A percentile compares a stretch with the other conserved stretches of the same genome.
phyloP scores from a whole-genome alignment of 2,888 invertebrate species.

The Oithona nana region DNA sequence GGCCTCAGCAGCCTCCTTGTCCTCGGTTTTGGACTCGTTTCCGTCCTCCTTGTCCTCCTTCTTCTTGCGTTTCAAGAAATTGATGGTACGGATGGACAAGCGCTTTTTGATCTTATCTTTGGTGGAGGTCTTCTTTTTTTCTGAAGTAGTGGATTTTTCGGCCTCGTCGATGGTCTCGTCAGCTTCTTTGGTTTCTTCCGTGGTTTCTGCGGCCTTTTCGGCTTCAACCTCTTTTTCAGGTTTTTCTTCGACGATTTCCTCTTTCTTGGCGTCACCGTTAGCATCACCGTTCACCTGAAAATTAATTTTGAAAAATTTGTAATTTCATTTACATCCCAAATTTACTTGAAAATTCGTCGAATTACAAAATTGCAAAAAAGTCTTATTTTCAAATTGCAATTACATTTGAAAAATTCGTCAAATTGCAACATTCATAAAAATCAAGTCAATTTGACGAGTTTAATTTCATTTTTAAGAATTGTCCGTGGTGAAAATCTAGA shows the following conservation, averaged over 20 bases:
- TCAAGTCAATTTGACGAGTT: too few relatives aligned
- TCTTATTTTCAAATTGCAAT: too few relatives aligned
- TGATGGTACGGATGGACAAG: slow-evolving; percentile 17
- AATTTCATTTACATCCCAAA: too few relatives aligned
- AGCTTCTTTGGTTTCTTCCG: neutral
- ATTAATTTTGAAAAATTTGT: neutral
- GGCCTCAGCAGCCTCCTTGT: neutral
- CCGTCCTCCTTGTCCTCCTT: slow-evolving; percentile 20
- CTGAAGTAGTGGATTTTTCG: neutral
- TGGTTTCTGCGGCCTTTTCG: neutral
- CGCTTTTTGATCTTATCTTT: slow-evolving; percentile 18
- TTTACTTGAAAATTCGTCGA: too few relatives aligned
- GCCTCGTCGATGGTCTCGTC: neutral
- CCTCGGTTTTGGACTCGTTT: slow-evolving; percentile 13
- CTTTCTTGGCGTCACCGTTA: neutral
- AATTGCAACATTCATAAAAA: too few relatives aligned
- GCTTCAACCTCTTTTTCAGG: neutral
- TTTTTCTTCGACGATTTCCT: neutral
- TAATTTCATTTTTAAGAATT: too few relatives aligned
- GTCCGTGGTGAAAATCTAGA: too few relatives aligned
- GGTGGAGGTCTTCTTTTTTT: neutral
- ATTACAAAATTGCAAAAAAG: too few relatives aligned
- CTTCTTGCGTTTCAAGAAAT: slow-evolving; percentile 19
- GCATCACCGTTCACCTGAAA: neutral
- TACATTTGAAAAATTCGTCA: too few relatives aligned